Evolutionary conservation across 2,113 vertebrate species (phyloP), one percentile per base, ranked within the genome.

Genomic region (Sardina pilchardus): DNA sequence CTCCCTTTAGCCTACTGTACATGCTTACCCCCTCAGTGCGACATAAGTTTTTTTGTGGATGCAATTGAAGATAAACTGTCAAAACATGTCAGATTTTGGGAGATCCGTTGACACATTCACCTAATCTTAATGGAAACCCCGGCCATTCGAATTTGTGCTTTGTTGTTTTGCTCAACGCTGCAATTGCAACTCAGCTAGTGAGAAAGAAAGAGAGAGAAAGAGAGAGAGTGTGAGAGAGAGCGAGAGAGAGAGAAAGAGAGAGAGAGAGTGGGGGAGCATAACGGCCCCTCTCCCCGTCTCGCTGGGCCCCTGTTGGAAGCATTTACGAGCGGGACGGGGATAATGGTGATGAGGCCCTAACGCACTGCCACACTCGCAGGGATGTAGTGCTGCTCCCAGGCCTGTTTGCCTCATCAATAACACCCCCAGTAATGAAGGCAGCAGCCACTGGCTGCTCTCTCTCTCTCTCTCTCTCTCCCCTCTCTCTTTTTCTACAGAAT

Each of bases 201-300:
- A 48, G 47, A 12, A 26, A 12, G n/a, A n/a, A n/a, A n/a, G n/a
- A n/a, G n/a, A n/a, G n/a, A n/a, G n/a, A n/a, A n/a, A n/a, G n/a
- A n/a, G n/a, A n/a, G 8, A 26, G 63, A 26, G 7, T 30, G 26
- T 10, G 63, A 12, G 26, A 12, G 56, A n/a, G 56, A 8, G 56
- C n/a, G 56, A 63, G 56, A n/a, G 56, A 63, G 56, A 59, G 56
- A 59, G 24, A 59, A 21, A 26, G 24, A 63, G 56, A 63, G 56
- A 63, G 56, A 26, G 56, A n/a, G 56, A 26, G 3, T 3, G 14
- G 50, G 50, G 50, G 16, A 83, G 71, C 16, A 0, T 34, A 53
- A 81, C 12, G 75, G 71, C 47, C 82, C n/a, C 87, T 5, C 50
- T 78, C 87, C 83, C 85, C 85, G 63, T 19, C 50, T 53, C 50